phyloP scores from a whole-genome alignment of 2,797 vertebrate genomes.

The Muscicapa comitata region DNA sequence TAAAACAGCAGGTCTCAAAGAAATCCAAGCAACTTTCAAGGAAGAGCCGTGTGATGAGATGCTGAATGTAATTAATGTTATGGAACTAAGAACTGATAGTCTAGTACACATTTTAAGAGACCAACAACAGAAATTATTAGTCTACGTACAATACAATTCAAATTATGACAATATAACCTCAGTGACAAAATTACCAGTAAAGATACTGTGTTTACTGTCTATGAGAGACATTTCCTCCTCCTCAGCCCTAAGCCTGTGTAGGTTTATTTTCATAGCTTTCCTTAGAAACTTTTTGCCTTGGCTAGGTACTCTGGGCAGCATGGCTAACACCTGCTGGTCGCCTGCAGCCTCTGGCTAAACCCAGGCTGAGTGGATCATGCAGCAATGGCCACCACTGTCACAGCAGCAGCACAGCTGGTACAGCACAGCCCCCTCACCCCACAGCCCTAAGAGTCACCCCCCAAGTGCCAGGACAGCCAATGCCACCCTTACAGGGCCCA shows the following conservation, averaged over 20 bases:
- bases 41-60: not conserved
- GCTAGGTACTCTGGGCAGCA: not conserved
- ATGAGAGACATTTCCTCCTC: not conserved
- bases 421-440: fast-evolving
- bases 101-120: not conserved
- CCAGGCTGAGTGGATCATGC: too few species aligned
- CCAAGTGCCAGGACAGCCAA: not conserved
- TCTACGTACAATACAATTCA: not conserved
- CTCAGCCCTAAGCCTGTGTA: not conserved
- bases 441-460: fast-evolving
- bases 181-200: not conserved
- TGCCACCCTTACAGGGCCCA: fast-evolving
- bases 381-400: not conserved
- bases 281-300: not conserved
- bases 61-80: not conserved
- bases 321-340: fast-evolving
- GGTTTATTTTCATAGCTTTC: not conserved
- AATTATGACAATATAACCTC: not conserved
- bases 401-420: not conserved
- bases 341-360: not conserved
- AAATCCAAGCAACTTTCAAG: not conserved
- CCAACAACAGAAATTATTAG: not conserved
- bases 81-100: not conserved
- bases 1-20: not conserved
- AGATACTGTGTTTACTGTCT: not conserved